Conservation (phyloP, 2,888 invertebrate species). For the Galeopsomyia nigrocyanea region DNA sequence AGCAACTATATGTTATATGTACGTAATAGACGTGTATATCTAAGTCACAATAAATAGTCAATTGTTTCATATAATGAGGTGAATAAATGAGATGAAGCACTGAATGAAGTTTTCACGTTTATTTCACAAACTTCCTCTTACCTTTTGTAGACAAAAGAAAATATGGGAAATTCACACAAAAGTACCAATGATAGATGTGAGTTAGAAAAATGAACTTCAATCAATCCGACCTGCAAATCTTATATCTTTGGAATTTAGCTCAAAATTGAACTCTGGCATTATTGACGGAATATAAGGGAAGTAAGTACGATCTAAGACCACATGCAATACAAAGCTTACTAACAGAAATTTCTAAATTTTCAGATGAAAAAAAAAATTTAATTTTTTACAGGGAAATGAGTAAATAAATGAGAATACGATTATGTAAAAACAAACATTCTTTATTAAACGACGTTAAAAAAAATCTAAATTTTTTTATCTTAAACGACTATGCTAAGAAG, state of each 20-base stretch:
- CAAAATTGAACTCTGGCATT: not conserved
- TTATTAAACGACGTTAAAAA: conserved; percentile 46
- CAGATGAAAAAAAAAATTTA: not conserved
- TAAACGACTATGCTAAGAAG: conserved; percentile 39
- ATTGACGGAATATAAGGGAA: no score
- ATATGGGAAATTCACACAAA: no score
- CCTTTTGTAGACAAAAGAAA: no score
- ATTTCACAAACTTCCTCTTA: not conserved
- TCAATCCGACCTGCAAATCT: no score
- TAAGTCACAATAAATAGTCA: conserved; percentile 65
- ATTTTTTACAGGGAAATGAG: no score
- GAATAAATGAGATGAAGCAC: conserved; percentile 55
- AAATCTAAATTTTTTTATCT: conserved; percentile 39
- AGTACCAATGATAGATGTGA: no score
- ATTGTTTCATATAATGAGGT: conserved; percentile 62
- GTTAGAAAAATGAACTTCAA: no score
- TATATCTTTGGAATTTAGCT: no score
- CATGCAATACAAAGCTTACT: no score
- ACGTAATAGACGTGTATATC: conserved; percentile 58
- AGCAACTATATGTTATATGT: conserved; percentile 61
- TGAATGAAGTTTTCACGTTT: conserved; percentile 27
- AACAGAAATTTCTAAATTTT: no score
- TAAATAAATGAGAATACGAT: not conserved
- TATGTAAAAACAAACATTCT: conserved; percentile 47
- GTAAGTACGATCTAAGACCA: no score